Evolutionary conservation across 2,888 invertebrate species (phyloP).

Genomic region (Acronicta aceris): DNA sequence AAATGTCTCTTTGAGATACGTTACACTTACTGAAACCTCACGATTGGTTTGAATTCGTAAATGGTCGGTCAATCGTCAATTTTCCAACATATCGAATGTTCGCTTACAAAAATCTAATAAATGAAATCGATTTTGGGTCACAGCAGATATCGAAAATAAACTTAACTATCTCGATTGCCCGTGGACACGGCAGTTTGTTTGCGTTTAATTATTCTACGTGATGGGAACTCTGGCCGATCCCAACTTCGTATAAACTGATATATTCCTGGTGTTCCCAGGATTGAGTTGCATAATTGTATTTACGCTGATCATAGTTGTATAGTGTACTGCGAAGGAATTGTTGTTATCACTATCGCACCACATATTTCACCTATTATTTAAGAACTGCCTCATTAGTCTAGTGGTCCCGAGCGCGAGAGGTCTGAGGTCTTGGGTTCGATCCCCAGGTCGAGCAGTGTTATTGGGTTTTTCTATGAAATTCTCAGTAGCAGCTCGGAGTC

Average conservation of each 20-base stretch:
- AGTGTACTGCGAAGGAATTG: slow-evolving; percentile 20
- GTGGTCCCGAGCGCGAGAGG: no score
- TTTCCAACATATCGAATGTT: slow-evolving; percentile 16
- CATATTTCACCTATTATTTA: no score
- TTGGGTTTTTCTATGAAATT: no score
- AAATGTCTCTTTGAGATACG: neutral
- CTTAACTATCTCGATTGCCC: slow-evolving; percentile 69
- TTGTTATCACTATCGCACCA: slow-evolving; percentile 9
- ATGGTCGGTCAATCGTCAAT: neutral
- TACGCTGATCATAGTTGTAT: slow-evolving; percentile 43
- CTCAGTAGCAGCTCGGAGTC: no score
- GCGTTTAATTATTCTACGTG: slow-evolving; percentile 83
- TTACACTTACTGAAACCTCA: neutral
- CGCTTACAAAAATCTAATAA: slow-evolving; percentile 49
- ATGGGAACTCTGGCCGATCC: slow-evolving; percentile 68
- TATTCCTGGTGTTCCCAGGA: slow-evolving; percentile 39
- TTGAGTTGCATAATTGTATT: slow-evolving; percentile 57
- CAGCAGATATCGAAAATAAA: slow-evolving; percentile 74
- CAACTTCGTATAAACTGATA: slow-evolving; percentile 58
- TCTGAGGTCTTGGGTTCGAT: no score
- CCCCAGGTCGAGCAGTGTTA: no score
- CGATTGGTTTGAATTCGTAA: slow-evolving; percentile 1
- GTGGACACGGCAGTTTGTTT: slow-evolving; percentile 78
- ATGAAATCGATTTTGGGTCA: slow-evolving; percentile 62
- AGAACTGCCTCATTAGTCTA: no score